Base-by-base conservation (phyloP, 2,888 invertebrate species). In the Idaea biselata region DNA sequence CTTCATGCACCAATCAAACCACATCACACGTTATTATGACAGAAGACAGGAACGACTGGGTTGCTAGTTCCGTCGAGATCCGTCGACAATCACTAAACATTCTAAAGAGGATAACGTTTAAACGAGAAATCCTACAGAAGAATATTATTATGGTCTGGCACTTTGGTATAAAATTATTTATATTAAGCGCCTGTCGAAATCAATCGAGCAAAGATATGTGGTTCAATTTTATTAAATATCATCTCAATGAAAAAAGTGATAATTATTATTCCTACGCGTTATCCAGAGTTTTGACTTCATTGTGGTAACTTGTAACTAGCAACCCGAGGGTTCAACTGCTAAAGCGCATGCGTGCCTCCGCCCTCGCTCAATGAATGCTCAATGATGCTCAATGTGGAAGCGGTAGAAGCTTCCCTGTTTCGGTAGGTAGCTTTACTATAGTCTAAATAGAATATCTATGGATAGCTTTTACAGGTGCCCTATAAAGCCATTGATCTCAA, bases 271-370 rank as follows among this genome's bases (percentile, higher is more conserved):
- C 14, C 14, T 7, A 44, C 44, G 44, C 11, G 11, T 8, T 44
- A 8, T 44, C 44, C 44, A 14, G 14, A 44, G 44, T 59, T 61
- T 58, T 18, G 56, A 58, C 59, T 65, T 65, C 67, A 59, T 70
- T 67, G 68, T 72, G 67, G 64, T 66, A 63, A 68, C 72, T 79
- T 74, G 78, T 66, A 64, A 68, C 72, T 79, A 75, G 79, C 79
- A 80, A 81, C 79, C 73, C 79, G 44, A 44, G 44, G 44, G 72
- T 76, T 68, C 69, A 67, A 58, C 58, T 58, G 53, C 64, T 18
- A 64, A 60, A 63, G 72, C 89, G 89, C 90, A 86, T 86, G 90
- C 89, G 89, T 79, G 79, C 80, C 80, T 78, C 85, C 84, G 84
- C 85, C 66, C 64, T 91, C 90, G 88, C 89, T 90, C 89, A 83